These are phyloP conservation scores for Peromyscus melanophrys DNA, from an alignment of 2,797 vertebrate genomes.

Conservation along the genomic window DNA sequence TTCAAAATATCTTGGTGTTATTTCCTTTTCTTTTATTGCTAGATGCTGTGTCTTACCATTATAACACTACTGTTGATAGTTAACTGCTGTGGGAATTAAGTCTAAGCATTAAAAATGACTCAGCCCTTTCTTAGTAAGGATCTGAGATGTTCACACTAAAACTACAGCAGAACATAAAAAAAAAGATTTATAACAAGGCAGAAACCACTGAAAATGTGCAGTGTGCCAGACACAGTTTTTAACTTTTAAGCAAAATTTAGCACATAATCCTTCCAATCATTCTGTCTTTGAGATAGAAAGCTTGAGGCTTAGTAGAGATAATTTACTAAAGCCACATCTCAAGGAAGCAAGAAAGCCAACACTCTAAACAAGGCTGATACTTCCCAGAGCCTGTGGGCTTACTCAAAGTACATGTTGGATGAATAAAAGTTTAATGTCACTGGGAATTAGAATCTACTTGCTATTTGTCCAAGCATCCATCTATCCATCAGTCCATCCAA, in stretches of 20 bases:
- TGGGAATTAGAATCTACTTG: neutral
- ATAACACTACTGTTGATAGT: conserved; percentile 6
- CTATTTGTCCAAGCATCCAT: neutral
- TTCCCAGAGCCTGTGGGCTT: neutral
- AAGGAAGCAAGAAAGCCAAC: conserved; percentile 13
- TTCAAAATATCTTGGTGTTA: neutral
- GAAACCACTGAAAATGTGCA: neutral
- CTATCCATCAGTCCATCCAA: neutral
- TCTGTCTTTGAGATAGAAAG: conserved; percentile 36
- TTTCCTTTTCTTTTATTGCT: conserved; percentile 17
- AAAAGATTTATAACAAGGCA: conserved; percentile 58
- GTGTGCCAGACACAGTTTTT: conserved; percentile 9
- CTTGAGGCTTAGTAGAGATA: conserved; percentile 26
- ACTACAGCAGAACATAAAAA: conserved; percentile 10
- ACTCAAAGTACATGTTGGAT: neutral
- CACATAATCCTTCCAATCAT: conserved; percentile 34
- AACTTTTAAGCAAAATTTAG: conserved; percentile 48
- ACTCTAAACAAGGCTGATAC: conserved; percentile 21
- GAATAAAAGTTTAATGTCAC: neutral
- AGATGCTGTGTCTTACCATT: conserved; percentile 32
- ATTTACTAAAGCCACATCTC: conserved; percentile 31
- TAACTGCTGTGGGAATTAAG: conserved; percentile 29
- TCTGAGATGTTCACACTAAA: neutral
- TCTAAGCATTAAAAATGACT: conserved; percentile 24
- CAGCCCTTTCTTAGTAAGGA: neutral